Evolutionary conservation across 2,888 invertebrate genomes (phyloP), one percentile per base, ranked within the genome.

Genomic region (Tenthredo distinguenda): DNA sequence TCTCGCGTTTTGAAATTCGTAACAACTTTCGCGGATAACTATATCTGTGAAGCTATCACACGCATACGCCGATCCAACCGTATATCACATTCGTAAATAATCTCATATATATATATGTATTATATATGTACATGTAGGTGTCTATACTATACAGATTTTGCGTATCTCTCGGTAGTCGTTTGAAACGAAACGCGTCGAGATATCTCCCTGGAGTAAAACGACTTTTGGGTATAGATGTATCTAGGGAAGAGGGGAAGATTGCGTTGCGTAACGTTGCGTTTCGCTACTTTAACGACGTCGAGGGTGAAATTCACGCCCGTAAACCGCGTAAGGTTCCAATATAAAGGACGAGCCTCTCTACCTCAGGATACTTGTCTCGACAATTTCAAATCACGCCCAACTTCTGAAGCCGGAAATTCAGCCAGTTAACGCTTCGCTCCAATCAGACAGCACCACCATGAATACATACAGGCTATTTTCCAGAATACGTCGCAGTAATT

Each of bases 191-290:
- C 62, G 62, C 81, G 77, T 50, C 77, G 47, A 81, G 81, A 81
- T 81, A 77, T 77, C 77, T 47, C 77, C 40, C 81, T 40, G n/a
- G 58, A 81, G 81, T 81, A 21, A 81, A 81, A 81, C 62, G 81
- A 58, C 81, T 81, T 62, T 21, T 21, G 9, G 62, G 81, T 34
- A 58, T 37, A 40, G 58, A 34, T 81, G 40, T 62, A 81, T n/a
- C 77, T n/a, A 31, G 58, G 21, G 62, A n/a, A 31, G 81, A 62
- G 81, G 55, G 58, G 37, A 62, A 81, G 62, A 81, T 81, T 62
- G 62, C 81, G 62, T 40, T 58, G 55, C 50, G 77, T 77, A 50
- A 77, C 47, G 77, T 50, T 34, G 37, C 81, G 81, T 81, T 81
- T 9, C 81, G 37, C 47, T 40, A 81, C 81, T 81, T 81, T 81